Base-by-base conservation (phyloP, 2,113 vertebrate genomes). In the Calonectris borealis region DNA sequence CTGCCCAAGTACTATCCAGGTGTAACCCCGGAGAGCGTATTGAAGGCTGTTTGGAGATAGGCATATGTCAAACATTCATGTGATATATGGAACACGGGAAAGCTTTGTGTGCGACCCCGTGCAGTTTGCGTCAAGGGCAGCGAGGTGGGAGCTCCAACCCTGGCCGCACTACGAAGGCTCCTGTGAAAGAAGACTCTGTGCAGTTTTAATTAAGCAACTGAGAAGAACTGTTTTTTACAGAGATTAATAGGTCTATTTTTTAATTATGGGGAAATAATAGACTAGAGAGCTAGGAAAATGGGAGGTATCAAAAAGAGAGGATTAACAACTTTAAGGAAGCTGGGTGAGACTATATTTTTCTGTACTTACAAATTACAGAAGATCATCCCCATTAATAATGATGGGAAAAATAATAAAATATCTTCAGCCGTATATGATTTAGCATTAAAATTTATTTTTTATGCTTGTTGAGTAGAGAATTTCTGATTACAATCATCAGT, bases 381-480 rank as follows among this genome's bases (percentile, higher is more conserved):
- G 80, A 86, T 81, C 94, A 70, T 90, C 55, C 82, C 83, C 79
- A 88, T 97, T 95, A 96, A 96, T 96, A 96, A 96, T 44, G 92
- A 80, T 75, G 36, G 8, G 83, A 60, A 88, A 95, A 94, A 92
- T 88, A 94, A 88, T 95, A 83, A 94, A 95, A 78, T 66, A 52
- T 86, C 90, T 83, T 88, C 85, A 75, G 65, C 90, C 3, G 0
- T 69, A 38, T 55, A 8, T 66, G 85, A 86, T 80, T 70, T 83
- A 90, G 77, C 88, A 93, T 80, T 88, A 93, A 95, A 86, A 94
- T 49, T 88, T 61, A 81, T 92, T 96, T 95, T 88, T 94, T 96
- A 77, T 82, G 79, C 82, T 55, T 92, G 90, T 92, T 98, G 94
- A 94, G 96, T 97, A 97, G 96, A 82, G 88, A 88, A 76, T 86